Conservation (phyloP, 2,797 vertebrate genomes). For the Trichosurus vulpecula region DNA sequence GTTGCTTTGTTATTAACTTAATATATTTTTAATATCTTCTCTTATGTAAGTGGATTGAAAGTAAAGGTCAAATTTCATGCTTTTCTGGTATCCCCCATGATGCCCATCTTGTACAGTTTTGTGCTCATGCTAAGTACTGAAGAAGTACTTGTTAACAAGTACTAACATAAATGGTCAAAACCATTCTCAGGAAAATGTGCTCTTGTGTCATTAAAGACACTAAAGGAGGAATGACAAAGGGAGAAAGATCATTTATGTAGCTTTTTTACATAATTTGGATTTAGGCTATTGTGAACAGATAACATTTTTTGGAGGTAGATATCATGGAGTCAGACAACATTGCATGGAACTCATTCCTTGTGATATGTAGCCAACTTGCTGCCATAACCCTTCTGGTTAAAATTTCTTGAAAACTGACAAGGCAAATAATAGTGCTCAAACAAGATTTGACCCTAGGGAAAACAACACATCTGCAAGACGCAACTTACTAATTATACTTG, state of each 20-base stretch:
- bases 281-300: not conserved
- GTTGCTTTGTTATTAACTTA: not conserved
- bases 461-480: slow-evolving; percentile 28
- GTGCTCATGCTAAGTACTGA: not conserved
- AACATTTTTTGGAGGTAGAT: slow-evolving; percentile 18
- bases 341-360: slow-evolving; percentile 3
- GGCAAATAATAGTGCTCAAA: slow-evolving; percentile 41
- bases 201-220: not conserved
- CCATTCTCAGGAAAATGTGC: not conserved
- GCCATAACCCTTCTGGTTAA: slow-evolving; percentile 41
- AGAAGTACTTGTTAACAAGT: not conserved
- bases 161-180: not conserved
- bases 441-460: slow-evolving; percentile 30
- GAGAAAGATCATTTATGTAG: slow-evolving; percentile 19
- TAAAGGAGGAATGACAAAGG: not conserved
- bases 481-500: slow-evolving; percentile 43
- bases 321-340: slow-evolving; percentile 23
- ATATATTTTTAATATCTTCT: not conserved
- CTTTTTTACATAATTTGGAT: not conserved
- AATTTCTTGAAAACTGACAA: slow-evolving; percentile 39
- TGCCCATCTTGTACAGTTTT: not conserved
- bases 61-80: not conserved
- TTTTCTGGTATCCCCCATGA: not conserved
- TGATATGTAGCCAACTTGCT: not conserved
- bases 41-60: not conserved